Evolutionary conservation across 2,797 vertebrate genomes (phyloP).

Genomic region (Micromesistius poutassou): DNA sequence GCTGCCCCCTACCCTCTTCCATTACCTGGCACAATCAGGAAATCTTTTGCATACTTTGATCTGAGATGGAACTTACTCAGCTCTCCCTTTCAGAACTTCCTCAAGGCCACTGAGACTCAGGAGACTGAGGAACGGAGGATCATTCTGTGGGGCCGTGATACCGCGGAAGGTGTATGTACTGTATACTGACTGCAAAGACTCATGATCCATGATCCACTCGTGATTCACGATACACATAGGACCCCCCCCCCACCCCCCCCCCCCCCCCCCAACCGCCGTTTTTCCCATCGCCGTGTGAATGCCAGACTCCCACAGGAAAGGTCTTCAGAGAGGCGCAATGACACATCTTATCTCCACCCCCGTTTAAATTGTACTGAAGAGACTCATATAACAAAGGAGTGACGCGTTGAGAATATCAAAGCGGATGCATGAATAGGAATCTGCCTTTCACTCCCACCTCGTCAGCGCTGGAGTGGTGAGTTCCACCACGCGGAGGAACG

Average conservation of each 20-base stretch:
- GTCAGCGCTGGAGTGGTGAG: neutral
- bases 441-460: constrained; percentile 33
- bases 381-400: constrained; percentile 42
- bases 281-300: constrained; percentile 43
- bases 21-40: constrained; percentile 24
- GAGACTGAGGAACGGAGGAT: constrained; percentile 18
- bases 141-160: neutral
- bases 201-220: constrained; percentile 8
- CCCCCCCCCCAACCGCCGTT: too few species aligned
- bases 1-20: constrained; percentile 50
- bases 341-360: constrained; percentile 50
- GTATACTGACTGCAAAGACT: neutral
- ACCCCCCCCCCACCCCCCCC: constrained; percentile 25
- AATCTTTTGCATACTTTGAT: constrained; percentile 44
- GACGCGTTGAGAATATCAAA: constrained; percentile 62
- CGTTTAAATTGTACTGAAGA: constrained; percentile 67
- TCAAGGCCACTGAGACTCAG: constrained; percentile 35
- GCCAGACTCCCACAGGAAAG: constrained; percentile 54
- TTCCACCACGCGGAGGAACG: too few species aligned
- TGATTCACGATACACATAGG: constrained; percentile 25
- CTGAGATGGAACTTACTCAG: constrained; percentile 44
- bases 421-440: constrained; percentile 42
- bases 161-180: constrained; percentile 6
- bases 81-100: constrained; percentile 39
- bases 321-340: constrained; percentile 59